These are phyloP conservation scores for Apis laboriosa DNA, from an alignment of 1,140 invertebrate genomes.

Conservation along the genomic window DNA sequence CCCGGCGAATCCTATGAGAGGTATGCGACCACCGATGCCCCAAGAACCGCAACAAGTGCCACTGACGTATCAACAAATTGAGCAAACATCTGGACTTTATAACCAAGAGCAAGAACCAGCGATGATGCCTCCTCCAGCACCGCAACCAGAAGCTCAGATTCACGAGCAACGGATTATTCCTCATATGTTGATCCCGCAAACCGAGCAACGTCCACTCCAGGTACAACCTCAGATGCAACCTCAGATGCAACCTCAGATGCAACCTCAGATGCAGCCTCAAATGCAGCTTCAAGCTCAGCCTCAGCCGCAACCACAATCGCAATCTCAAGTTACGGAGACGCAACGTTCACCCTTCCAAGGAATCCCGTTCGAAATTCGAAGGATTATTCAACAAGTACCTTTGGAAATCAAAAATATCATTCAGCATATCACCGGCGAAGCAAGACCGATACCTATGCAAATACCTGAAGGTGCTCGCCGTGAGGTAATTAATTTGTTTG, in stretches of 20 bases:
- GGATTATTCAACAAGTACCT: constrained; percentile 76
- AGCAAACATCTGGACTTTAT: constrained; percentile 59
- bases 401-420: constrained; percentile 77
- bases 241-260: constrained; percentile 46
- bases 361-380: constrained; percentile 74
- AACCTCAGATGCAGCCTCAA: constrained; percentile 56
- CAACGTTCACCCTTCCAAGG: constrained; percentile 72
- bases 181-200: constrained; percentile 71
- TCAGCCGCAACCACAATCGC: constrained; percentile 56
- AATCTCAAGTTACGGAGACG: constrained; percentile 57
- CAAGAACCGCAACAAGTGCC: constrained; percentile 66
- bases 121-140: constrained; percentile 70
- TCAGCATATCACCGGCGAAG: constrained; percentile 74
- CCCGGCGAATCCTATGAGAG: constrained; percentile 67
- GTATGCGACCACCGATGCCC: constrained; percentile 71
- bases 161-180: constrained; percentile 65
- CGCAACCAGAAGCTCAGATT: constrained; percentile 64
- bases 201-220: constrained; percentile 65
- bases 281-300: constrained; percentile 43
- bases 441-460: constrained; percentile 65
- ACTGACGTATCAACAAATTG: constrained; percentile 66
- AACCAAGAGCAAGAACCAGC: constrained; percentile 65
- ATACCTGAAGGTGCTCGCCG: constrained; percentile 73
- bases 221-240: constrained; percentile 63
- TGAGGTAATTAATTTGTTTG: constrained; percentile 64